These are phyloP conservation scores for Cardinalis cardinalis DNA, from an alignment of 2,113 vertebrate genomes.

Conservation along the genomic window DNA sequence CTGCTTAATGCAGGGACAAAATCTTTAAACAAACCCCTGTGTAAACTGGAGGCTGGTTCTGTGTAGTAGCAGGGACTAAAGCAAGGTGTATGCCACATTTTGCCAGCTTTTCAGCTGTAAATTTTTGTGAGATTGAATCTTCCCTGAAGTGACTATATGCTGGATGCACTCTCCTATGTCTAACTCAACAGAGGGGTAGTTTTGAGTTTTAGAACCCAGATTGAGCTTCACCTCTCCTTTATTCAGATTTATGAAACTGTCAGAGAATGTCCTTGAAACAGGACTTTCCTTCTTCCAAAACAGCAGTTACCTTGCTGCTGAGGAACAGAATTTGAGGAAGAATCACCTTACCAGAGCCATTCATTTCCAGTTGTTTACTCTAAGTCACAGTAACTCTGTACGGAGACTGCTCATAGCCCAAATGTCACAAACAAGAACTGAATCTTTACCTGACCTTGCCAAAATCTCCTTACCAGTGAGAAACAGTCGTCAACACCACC, in stretches of 20 bases:
- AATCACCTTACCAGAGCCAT: not conserved
- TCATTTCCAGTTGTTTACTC: not conserved
- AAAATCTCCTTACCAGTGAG: not conserved
- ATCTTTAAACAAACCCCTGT: not conserved
- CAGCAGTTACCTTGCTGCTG: not conserved
- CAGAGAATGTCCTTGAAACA: not conserved
- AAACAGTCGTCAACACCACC: not conserved
- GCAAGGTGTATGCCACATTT: not conserved
- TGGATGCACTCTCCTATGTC: not conserved
- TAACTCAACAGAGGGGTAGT: not conserved
- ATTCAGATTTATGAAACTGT: not conserved
- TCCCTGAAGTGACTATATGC: not conserved
- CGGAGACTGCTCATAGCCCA: not conserved
- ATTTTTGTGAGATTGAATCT: not conserved
- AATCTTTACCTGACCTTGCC: not conserved
- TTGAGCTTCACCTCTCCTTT: not conserved
- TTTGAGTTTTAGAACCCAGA: not conserved
- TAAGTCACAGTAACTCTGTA: not conserved
- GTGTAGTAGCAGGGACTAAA: not conserved
- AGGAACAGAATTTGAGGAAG: not conserved
- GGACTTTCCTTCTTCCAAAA: not conserved
- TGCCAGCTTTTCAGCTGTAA: not conserved
- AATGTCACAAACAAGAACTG: not conserved
- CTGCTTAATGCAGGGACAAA: not conserved
- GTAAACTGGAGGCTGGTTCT: not conserved